These are phyloP conservation scores for Bettongia penicillata DNA, from an alignment of 2,113 vertebrate species.

Conservation along the genomic window DNA sequence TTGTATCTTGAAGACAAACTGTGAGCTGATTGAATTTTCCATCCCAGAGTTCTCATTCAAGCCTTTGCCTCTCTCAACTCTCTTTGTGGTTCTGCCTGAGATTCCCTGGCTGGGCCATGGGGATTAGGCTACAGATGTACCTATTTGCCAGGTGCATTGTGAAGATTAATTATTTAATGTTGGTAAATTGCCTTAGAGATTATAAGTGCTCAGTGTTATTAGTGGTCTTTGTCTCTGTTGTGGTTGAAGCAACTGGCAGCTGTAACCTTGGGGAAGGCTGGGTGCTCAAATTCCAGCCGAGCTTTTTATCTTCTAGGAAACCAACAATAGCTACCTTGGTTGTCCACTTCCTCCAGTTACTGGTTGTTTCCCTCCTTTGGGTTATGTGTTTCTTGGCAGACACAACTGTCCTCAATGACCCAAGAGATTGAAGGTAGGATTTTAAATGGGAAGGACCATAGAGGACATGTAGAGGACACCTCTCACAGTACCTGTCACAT, in stretches of 20 bases:
- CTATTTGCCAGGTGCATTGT: constrained; percentile 6
- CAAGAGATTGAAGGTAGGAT: not conserved
- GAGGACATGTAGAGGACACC: not conserved
- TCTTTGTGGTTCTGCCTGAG: not conserved
- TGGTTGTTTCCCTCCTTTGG: not conserved
- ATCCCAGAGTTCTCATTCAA: not conserved
- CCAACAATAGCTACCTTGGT: not conserved
- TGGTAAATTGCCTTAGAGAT: not conserved
- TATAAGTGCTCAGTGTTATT: not conserved
- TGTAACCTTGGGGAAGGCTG: not conserved
- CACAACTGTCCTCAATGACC: not conserved
- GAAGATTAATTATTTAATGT: constrained; percentile 22
- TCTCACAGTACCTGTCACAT: not conserved
- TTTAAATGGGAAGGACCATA: not conserved
- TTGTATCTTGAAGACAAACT: not conserved
- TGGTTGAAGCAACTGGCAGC: constrained; percentile 1
- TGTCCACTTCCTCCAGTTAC: not conserved
- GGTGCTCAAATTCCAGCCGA: not conserved
- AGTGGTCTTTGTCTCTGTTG: not conserved
- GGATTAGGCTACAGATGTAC: constrained; percentile 2
- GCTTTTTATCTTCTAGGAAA: constrained; percentile 1
- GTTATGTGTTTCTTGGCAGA: not conserved
- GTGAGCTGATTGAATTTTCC: not conserved
- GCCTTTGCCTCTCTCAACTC: not conserved
- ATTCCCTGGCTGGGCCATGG: not conserved